Conservation (phyloP, 1,140 invertebrate species). For the Euura lappo region DNA sequence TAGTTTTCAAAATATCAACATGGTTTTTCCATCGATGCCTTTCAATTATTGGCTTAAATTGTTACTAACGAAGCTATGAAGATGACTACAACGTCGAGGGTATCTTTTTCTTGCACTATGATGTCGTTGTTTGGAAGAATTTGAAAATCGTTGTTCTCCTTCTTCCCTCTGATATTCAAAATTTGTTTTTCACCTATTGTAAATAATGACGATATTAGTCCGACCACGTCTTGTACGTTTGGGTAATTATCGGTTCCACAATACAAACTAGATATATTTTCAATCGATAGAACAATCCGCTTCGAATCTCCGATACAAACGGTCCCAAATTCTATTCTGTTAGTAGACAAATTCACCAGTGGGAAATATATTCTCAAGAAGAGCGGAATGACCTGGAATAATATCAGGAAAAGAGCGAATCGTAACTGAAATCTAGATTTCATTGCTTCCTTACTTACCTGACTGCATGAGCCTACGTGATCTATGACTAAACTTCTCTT, state of each 20-base stretch:
- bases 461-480: neutral
- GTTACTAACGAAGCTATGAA: conserved; percentile 12
- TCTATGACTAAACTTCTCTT: neutral
- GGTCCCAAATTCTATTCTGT: conserved; percentile 28
- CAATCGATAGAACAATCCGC: conserved; percentile 19
- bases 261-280: conserved; percentile 32
- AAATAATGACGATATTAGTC: neutral
- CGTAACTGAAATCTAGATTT: neutral
- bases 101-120: neutral
- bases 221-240: neutral
- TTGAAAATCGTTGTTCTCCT: conserved; percentile 20
- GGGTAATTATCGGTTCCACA: neutral
- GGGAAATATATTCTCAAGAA: conserved; percentile 30
- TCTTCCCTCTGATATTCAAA: conserved; percentile 16
- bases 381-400: conserved; percentile 25
- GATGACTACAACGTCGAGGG: conserved; percentile 14
- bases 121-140: conserved; percentile 12
- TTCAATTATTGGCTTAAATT: too few species aligned
- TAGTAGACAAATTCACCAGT: conserved; percentile 24
- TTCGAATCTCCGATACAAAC: conserved; percentile 26
- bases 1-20: too few species aligned
- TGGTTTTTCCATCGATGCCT: too few species aligned
- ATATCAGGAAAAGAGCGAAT: neutral
- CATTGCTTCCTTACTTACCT: neutral
- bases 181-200: conserved; percentile 13